phyloP scores from a whole-genome alignment of 2,113 vertebrate species.

The Rafetus swinhoei region DNA sequence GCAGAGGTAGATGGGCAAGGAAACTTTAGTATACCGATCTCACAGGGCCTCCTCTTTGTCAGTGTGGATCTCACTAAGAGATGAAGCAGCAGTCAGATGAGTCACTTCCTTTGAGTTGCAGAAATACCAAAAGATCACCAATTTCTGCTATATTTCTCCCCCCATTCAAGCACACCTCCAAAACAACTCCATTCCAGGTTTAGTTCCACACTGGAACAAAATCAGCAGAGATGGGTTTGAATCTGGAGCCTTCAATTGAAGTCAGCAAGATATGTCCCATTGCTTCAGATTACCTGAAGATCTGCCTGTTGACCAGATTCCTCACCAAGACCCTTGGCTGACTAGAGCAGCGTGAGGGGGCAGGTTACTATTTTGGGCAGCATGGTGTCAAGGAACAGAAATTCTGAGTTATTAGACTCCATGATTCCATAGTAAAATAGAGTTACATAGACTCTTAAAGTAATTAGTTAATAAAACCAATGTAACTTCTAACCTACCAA shows the following conservation, averaged over 20 bases:
- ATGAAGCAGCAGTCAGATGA: not conserved
- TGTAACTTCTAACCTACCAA: not conserved
- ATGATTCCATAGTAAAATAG: not conserved
- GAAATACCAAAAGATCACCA: not conserved
- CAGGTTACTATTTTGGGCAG: not conserved
- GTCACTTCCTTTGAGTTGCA: not conserved
- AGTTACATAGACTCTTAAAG: not conserved
- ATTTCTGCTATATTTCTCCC: not conserved
- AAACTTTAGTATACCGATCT: not conserved
- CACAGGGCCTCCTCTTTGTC: not conserved
- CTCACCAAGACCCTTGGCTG: not conserved
- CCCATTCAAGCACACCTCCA: not conserved
- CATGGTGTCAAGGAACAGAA: not conserved
- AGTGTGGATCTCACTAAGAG: not conserved
- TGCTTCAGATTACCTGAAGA: not conserved
- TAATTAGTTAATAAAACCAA: not conserved
- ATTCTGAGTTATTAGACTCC: not conserved
- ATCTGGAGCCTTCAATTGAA: not conserved
- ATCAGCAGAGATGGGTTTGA: not conserved
- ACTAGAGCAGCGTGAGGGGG: fast-evolving
- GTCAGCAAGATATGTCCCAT: not conserved
- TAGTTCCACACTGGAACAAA: not conserved
- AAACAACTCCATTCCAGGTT: not conserved
- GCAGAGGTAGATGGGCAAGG: not conserved
- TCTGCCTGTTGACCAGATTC: not conserved